These are phyloP conservation scores for Eupeodes latifasciatus DNA, from an alignment of 2,888 invertebrate genomes.

Conservation along the genomic window DNA sequence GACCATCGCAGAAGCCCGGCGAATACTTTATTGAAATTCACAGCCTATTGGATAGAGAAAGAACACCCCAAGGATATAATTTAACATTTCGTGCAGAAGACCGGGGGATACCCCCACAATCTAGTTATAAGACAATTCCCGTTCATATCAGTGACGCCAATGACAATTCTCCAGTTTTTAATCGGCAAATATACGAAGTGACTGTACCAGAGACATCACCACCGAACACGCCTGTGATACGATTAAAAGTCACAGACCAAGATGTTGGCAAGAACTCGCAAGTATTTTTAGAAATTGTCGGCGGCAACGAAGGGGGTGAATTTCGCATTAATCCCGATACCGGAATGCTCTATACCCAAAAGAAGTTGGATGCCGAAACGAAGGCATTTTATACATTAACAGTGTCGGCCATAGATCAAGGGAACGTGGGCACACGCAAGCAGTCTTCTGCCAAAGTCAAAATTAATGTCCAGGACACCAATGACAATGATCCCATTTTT, in stretches of 20 bases:
- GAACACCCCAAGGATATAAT: constrained; percentile 92
- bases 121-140: constrained; percentile 91
- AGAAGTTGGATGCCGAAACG: constrained; percentile 92
- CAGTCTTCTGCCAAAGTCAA: constrained; percentile 96
- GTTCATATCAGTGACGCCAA: constrained; percentile 92
- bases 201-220: constrained; percentile 95
- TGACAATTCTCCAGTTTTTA: constrained; percentile 95
- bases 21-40: constrained; percentile 93
- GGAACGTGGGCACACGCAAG: constrained; percentile 91
- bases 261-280: constrained; percentile 93
- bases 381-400: constrained; percentile 94
- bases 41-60: constrained; percentile 91
- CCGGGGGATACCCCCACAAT: constrained; percentile 91
- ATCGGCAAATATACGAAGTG: constrained; percentile 93
- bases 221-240: constrained; percentile 93
- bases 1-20: constrained; percentile 86
- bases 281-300: constrained; percentile 94
- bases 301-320: constrained; percentile 95
- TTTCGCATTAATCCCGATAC: constrained; percentile 94
- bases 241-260: constrained; percentile 93
- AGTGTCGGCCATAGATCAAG: constrained; percentile 95
- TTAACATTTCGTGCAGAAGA: constrained; percentile 94
- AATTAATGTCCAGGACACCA: constrained; percentile 94
- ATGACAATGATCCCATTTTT: constrained; percentile 97
- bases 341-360: constrained; percentile 94